Evolutionary conservation across 2,113 vertebrate species (phyloP).

Genomic region (Callorhinus ursinus): DNA sequence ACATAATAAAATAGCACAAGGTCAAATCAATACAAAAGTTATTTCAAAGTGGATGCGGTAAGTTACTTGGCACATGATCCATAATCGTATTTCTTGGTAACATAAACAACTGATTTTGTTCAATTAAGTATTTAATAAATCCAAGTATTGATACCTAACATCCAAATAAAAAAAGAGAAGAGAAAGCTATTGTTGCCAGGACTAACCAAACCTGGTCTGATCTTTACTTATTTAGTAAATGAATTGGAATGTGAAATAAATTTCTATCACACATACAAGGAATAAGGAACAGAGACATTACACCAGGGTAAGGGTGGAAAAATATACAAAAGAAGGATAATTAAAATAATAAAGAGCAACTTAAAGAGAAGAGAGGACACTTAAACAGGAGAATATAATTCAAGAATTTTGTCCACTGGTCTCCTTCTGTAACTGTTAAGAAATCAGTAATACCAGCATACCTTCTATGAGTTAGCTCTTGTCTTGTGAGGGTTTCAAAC

Average conservation of each 20-base stretch:
- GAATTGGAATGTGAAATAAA: neutral
- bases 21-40: slow-evolving; percentile 46
- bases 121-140: slow-evolving; percentile 25
- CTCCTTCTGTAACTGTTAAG: neutral
- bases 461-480: neutral
- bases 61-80: neutral
- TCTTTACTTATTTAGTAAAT: neutral
- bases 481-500: neutral
- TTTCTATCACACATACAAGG: neutral
- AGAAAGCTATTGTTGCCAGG: neutral
- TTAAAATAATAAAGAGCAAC: neutral
- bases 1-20: slow-evolving; percentile 38
- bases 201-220: neutral
- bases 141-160: neutral
- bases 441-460: neutral
- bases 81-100: neutral
- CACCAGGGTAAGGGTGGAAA: neutral
- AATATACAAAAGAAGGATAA: neutral
- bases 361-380: neutral
- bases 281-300: neutral
- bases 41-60: neutral
- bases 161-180: neutral
- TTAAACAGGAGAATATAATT: neutral
- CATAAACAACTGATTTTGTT: neutral
- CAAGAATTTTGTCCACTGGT: neutral